Base-by-base conservation (phyloP, 2,888 invertebrate species). In the Chydorus sphaericus region DNA sequence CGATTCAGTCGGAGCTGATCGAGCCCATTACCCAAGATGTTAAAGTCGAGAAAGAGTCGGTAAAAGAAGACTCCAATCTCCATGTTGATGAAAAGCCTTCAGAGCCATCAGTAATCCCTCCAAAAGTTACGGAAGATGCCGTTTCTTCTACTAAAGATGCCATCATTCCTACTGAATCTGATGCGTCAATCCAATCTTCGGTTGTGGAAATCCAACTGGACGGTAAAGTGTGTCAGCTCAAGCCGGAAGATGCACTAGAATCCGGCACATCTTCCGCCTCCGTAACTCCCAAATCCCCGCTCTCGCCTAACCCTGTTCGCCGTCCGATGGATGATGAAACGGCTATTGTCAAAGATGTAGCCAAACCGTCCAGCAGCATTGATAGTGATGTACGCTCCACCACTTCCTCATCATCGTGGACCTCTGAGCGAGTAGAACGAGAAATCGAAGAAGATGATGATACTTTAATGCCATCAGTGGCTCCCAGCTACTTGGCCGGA, bases 51-150 rank as follows among this genome's bases (percentile, higher is more conserved):
- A n/a, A n/a, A n/a, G n/a, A n/a, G n/a, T n/a, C n/a, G n/a, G n/a
- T n/a, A n/a, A n/a, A n/a, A n/a, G n/a, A n/a, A n/a, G n/a, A n/a
- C n/a, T n/a, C n/a, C n/a, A n/a, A n/a, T n/a, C n/a, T n/a, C n/a
- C n/a, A n/a, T n/a, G n/a, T n/a, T n/a, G 55, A 55, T 30, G 55
- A 50, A 26, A 48, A 56, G 56, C 11, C 28, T 30, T 31, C 50
- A 14, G 38, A 55, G 18, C 31, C 31, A 20, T 37, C 28, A 48
- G 29, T 48, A 48, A 31, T 48, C 31, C 20, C 18, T 44, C 36
- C 51, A 31, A 23, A 37, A 14, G 33, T 51, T 23, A 37, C 36
- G 14, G 33, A 26, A 11, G 51, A 26, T 16, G 16, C 31, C 20
- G 33, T 55, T 18, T 16, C 50, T 23, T 16, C 49, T 18, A 11